Conservation (phyloP, 2,797 vertebrate genomes). For the Semotilus atromaculatus region DNA sequence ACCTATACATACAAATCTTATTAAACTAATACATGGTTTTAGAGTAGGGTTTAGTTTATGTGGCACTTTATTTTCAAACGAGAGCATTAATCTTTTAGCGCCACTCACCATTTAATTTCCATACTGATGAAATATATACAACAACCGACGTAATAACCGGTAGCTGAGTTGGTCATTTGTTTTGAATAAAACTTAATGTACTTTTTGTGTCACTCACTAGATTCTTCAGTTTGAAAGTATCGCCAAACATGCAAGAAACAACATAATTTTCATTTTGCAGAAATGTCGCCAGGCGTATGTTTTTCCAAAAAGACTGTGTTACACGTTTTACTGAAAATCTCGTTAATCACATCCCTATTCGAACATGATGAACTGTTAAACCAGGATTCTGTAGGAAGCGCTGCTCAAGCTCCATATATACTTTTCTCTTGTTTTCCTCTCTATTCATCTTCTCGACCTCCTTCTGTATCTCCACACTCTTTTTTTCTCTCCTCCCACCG, state of each 20-base stretch:
- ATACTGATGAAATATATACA: background rate
- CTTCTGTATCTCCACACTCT: conserved; percentile 12
- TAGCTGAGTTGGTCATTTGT: background rate
- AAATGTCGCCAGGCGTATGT: background rate
- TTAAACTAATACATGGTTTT: no score
- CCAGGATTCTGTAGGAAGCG: background rate
- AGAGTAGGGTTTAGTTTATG: background rate
- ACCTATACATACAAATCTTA: no score
- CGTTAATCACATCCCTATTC: background rate
- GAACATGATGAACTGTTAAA: conserved; percentile 1
- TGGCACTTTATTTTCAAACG: background rate
- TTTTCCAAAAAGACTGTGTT: background rate
- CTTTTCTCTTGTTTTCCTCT: conserved; percentile 24
- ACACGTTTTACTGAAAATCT: background rate
- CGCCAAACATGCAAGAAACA: background rate
- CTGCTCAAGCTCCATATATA: background rate
- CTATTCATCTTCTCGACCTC: conserved; percentile 26
- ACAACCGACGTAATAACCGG: no score
- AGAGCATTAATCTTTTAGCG: background rate
- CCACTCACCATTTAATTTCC: background rate
- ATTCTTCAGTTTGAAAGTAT: background rate
- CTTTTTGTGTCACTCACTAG: background rate
- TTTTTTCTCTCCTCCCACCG: conserved; percentile 7
- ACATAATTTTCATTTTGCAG: background rate
- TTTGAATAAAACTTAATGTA: no score